Conservation (phyloP, 2,888 invertebrate genomes). For the Seira ritae region DNA sequence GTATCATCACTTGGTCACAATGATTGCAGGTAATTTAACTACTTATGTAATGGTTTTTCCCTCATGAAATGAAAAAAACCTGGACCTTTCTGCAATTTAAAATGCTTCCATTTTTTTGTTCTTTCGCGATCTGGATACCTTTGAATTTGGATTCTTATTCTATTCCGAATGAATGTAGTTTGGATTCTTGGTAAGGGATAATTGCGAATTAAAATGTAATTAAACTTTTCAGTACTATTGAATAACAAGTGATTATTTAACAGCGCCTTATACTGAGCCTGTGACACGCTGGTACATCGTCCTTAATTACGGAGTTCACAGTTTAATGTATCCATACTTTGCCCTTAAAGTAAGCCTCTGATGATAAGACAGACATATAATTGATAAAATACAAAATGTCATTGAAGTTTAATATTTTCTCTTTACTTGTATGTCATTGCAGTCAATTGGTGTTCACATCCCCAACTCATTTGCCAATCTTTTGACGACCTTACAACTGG, state of each 20-base stretch:
- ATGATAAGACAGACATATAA: too few relatives aligned
- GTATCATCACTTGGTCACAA: slow-evolving; percentile 92
- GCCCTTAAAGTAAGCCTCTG: slow-evolving; percentile 79
- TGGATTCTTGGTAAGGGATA: slow-evolving; percentile 80
- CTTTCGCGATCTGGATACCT: too few relatives aligned
- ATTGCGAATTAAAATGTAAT: too few relatives aligned
- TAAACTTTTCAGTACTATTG: too few relatives aligned
- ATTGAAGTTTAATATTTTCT: slow-evolving; percentile 78
- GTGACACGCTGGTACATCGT: slow-evolving; percentile 92
- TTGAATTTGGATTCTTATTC: too few relatives aligned
- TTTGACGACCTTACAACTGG: slow-evolving; percentile 42
- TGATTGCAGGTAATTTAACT: too few relatives aligned
- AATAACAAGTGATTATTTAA: too few relatives aligned
- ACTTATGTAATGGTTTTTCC: too few relatives aligned
- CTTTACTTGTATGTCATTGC: not conserved
- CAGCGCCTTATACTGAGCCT: slow-evolving; percentile 86
- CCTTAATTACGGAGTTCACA: slow-evolving; percentile 95
- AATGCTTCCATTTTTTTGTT: too few relatives aligned
- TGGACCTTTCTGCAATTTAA: too few relatives aligned
- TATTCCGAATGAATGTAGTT: slow-evolving; percentile 90
- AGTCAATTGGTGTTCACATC: slow-evolving; percentile 31
- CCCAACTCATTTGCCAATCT: slow-evolving; percentile 33
- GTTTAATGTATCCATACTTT: slow-evolving; percentile 94
- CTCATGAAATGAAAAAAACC: too few relatives aligned
- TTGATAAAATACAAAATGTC: too few relatives aligned